Base-by-base conservation (phyloP, 2,797 vertebrate species). In the Eulemur rubriventer region DNA sequence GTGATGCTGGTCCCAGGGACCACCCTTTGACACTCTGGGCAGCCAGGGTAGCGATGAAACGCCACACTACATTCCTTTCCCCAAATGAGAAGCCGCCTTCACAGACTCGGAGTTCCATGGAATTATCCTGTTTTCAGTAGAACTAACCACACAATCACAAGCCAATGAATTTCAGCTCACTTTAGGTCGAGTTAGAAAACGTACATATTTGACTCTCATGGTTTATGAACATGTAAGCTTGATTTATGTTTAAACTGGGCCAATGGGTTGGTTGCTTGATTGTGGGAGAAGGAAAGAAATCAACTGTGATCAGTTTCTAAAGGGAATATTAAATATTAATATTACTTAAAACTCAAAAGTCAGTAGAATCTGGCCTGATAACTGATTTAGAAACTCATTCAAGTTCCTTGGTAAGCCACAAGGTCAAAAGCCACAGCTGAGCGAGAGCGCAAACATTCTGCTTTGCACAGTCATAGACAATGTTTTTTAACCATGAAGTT, bases 161-260 rank as follows among this genome's bases (percentile, higher is more conserved):
- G 4, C 28, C 72, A 75, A 13, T 46, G 76, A 26, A 50, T 55
- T 46, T 67, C 87, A 79, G 48, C n/a, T 86, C 75, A 48, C 52
- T 59, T 76, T n/a, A 41, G 50, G 55, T 16, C n/a, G 35, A 65
- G 67, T 84, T 46, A 79, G 41, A 92, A 95, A 96, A 89, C 12
- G 46, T 28, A 22, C 18, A 17, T 16, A 35, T 30, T 73, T 57
- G 16, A 79, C 59, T 73, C 55, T 61, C 22, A 73, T 43, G 26
- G 79, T 57, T 86, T 89, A 72, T 69, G 50, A 80, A 95, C 85
- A 88, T 28, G 4, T 48, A 91, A 79, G 75, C 38, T 65, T 90
- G 50, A 87, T 81, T 83, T 46, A 73, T 22, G 17, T 41, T 52
- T 57, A 80, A 69, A 67, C 50, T n/a, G 28, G 30, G 46, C 28